phyloP scores from a whole-genome alignment of 2,113 vertebrate genomes.

The Myodes glareolus region DNA sequence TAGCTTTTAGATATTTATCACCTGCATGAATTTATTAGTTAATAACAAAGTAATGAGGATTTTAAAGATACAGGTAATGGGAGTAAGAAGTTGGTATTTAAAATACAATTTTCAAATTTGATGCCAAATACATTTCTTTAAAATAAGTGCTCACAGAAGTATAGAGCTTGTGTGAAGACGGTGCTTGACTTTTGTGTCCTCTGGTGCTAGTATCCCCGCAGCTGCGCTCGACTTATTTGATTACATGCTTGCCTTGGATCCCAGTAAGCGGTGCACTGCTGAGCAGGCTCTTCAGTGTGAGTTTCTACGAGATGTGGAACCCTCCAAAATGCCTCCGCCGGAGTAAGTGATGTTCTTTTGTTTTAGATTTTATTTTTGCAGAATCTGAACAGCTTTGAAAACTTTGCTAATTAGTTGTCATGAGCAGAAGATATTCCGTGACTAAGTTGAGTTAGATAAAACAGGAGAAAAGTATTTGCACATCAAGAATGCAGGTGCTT shows the following conservation, averaged over 20 bases:
- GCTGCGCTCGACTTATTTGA: constrained; percentile 97
- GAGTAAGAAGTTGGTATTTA: not conserved
- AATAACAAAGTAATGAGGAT: not conserved
- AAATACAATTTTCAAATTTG: not conserved
- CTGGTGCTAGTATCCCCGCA: constrained; percentile 90
- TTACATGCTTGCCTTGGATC: constrained; percentile 98
- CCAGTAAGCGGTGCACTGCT: constrained; percentile 96
- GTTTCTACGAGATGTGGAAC: constrained; percentile 97
- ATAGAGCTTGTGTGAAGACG: not conserved
- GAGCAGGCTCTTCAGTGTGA: constrained; percentile 96
- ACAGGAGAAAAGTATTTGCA: constrained; percentile 27
- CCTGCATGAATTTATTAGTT: not conserved
- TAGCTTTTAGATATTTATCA: not conserved
- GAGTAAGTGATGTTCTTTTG: constrained; percentile 89
- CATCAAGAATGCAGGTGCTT: constrained; percentile 9
- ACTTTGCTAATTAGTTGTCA: not conserved
- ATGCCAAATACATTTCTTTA: not conserved
- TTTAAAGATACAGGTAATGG: not conserved
- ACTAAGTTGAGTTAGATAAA: not conserved
- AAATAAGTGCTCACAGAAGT: constrained; percentile 48
- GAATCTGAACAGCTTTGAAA: constrained; percentile 35
- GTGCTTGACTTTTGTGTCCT: constrained; percentile 65
- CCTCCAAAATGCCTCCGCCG: constrained; percentile 97
- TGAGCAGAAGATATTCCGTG: constrained; percentile 9
- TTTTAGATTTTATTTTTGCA: not conserved